Base-by-base conservation (phyloP, 1,140 invertebrate genomes). In the Philaenus spumarius region DNA sequence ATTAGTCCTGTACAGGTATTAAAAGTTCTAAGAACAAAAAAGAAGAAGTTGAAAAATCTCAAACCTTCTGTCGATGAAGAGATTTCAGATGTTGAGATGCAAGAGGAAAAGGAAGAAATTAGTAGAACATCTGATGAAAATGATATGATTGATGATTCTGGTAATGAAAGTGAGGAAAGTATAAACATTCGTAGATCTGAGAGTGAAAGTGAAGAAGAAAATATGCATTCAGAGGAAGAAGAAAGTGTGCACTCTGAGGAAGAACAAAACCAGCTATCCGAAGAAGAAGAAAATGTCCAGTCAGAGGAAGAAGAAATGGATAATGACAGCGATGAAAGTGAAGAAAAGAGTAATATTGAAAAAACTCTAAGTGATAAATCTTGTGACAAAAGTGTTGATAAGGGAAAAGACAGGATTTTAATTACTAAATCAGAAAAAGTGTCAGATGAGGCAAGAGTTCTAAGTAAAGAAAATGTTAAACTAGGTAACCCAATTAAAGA, bases 1-100 rank as follows among this genome's bases (percentile, higher is more conserved):
- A 48, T 47, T 19, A 72, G 70, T 70, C 61, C 65, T 9, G 55
- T 65, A 2, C 64, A 66, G 12, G 62, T 73, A 35, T 37, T n/a
- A 14, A 55, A 61, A 14, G 12, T 61, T 2, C 46, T 61, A 15
- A 61, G 53, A 55, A 45, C 39, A 1, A 59, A 62, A 20, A 58
- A 53, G 20, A 45, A 11, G 30, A 55, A 60, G 43, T 17, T 42
- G 9, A 56, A 65, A 48, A 43, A 64, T 71, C 55, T 58, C 62
- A 47, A 56, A 24, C 3, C 20, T 15, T 40, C 22, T 12, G 15
- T 19, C 14, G 35, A 46, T 24, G 23, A 53, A 34, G 34, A 19
- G 6, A 19, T n/a, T 20, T 19, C 23, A 37, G 51, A 42, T n/a
- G 20, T 15, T 2, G n/a, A 35, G 20, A 14, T 2, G 7, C 15